Conservation (phyloP, 2,797 vertebrate species). For the Mionectes olivaceus region DNA sequence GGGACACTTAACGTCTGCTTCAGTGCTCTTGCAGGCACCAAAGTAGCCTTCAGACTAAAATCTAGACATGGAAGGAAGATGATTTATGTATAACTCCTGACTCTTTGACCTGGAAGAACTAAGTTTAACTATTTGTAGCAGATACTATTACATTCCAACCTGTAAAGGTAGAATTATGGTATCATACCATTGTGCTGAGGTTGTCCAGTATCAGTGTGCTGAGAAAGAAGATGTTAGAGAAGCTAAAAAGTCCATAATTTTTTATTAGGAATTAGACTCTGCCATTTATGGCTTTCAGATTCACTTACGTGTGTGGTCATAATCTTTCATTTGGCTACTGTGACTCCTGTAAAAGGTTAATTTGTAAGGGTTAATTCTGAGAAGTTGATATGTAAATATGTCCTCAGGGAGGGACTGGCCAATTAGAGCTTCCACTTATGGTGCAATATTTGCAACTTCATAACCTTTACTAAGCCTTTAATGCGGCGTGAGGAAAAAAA, state of each 20-base stretch:
- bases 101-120: not conserved
- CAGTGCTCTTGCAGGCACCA: not conserved
- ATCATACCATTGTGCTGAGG: not conserved
- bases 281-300: constrained; percentile 13
- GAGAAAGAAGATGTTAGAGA: not conserved
- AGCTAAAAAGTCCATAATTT: not conserved
- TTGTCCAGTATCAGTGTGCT: not conserved
- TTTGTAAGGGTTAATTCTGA: constrained; percentile 51
- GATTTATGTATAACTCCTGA: not conserved
- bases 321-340: constrained; percentile 29
- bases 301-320: constrained; percentile 15
- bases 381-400: constrained; percentile 10
- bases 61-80: not conserved
- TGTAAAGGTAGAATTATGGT: not conserved
- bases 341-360: constrained; percentile 26
- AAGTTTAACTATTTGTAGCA: not conserved
- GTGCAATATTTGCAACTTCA: constrained; percentile 27
- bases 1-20: constrained; percentile 8
- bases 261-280: constrained; percentile 47
- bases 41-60: not conserved
- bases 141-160: not conserved
- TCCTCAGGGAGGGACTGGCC: not conserved
- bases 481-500: not conserved
- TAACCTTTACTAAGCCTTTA: constrained; percentile 29
- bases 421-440: not conserved